These are phyloP conservation scores for Porites australiensis DNA, from an alignment of 64 coral and sea anemone genomes.

Conservation along the genomic window DNA sequence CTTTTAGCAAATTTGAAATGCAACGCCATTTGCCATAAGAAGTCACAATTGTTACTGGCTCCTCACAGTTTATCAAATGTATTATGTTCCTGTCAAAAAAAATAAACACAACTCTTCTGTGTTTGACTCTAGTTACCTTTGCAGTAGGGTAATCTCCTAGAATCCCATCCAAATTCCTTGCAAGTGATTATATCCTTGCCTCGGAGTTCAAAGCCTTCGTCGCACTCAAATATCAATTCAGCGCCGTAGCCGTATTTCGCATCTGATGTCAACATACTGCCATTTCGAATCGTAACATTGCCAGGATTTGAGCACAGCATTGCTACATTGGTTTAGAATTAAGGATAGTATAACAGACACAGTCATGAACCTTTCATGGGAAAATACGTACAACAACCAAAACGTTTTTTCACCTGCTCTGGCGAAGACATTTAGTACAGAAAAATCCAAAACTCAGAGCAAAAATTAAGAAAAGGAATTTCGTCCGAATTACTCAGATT, in stretches of 20 bases:
- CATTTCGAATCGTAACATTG: conserved; percentile 35
- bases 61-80: too few relatives aligned
- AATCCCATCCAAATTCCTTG: conserved; percentile 51
- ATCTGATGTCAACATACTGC: conserved; percentile 62
- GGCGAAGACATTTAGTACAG: too few relatives aligned
- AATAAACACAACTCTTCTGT: too few relatives aligned
- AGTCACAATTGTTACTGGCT: too few relatives aligned
- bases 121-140: conserved; percentile 45
- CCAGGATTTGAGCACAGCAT: background rate
- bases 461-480: too few relatives aligned
- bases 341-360: background rate
- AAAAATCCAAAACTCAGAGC: too few relatives aligned
- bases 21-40: too few relatives aligned
- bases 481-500: too few relatives aligned
- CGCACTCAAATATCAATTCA: conserved; percentile 76
- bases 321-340: conserved; percentile 24
- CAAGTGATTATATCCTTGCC: conserved; percentile 66
- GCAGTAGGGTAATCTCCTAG: conserved; percentile 39
- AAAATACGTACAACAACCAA: background rate
- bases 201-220: conserved; percentile 60
- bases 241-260: conserved; percentile 47
- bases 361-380: background rate
- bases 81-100: too few relatives aligned
- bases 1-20: too few relatives aligned
- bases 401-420: too few relatives aligned